Percentiles rank a stretch among this genome's conserved stretches.
phyloP scores from a whole-genome alignment of 2,797 vertebrate species.

The Gobionotothen gibberifrons region DNA sequence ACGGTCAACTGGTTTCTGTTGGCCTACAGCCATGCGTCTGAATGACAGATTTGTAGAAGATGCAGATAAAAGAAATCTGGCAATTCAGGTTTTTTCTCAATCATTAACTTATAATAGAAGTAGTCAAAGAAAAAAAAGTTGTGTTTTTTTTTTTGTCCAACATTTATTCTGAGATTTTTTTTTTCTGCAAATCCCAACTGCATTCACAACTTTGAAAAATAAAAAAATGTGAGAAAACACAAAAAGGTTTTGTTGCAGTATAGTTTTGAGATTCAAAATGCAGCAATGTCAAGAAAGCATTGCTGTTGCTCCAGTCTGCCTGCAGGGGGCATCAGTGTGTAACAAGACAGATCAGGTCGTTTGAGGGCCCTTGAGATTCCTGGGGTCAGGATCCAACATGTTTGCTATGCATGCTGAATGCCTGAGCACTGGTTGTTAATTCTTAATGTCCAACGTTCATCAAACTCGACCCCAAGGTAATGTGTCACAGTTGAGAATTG shows the following conservation, averaged over 20 bases:
- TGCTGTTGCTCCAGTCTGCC: constrained; percentile 19
- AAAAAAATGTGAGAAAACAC: background rate
- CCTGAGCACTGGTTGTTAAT: background rate
- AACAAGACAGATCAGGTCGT: constrained; percentile 17
- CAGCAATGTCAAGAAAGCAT: background rate
- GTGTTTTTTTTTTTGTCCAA: background rate
- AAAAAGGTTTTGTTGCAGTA: background rate
- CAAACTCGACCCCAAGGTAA: background rate
- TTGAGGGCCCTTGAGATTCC: background rate
- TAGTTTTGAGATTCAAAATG: background rate
- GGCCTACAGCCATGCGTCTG: constrained; percentile 34
- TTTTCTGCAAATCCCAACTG: background rate
- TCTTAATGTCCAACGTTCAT: background rate
- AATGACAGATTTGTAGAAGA: background rate
- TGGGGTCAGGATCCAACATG: background rate
- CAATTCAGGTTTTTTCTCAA: background rate
- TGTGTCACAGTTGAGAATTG: background rate
- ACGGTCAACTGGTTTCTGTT: constrained; percentile 68
- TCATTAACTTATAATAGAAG: background rate
- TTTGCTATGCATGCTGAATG: background rate
- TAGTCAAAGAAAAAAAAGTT: background rate
- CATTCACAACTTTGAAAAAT: background rate
- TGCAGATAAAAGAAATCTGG: background rate
- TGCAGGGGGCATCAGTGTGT: constrained; percentile 59
- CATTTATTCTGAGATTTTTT: background rate